A percentile compares a stretch with the other conserved stretches of the same genome.
Evolutionary conservation across 2,797 vertebrate genomes (phyloP).

Genomic region (Myioborus miniatus): DNA sequence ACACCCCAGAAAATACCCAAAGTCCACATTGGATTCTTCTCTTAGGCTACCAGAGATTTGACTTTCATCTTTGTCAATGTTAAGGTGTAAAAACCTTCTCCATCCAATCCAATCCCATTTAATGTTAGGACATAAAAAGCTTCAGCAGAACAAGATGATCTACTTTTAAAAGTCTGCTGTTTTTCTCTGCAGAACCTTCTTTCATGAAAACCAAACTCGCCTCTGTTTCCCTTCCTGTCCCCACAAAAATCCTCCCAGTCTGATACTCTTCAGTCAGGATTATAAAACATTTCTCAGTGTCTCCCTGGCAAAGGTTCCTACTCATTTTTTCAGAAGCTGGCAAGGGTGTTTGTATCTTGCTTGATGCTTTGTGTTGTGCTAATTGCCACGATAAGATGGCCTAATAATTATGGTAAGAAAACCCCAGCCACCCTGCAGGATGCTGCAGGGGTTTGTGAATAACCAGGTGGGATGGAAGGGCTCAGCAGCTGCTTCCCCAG

Average conservation of each 20-base stretch:
- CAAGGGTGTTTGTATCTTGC: neutral
- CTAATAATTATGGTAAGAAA: neutral
- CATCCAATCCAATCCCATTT: neutral
- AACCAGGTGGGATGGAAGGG: neutral
- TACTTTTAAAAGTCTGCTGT: neutral
- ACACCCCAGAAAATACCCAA: neutral
- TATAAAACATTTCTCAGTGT: neutral
- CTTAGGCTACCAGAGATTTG: neutral
- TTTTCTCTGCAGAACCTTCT: neutral
- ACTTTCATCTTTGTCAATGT: neutral
- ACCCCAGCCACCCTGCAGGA: neutral
- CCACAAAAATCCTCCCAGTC: neutral
- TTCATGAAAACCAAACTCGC: neutral
- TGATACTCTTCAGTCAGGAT: neutral
- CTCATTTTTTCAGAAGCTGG: neutral
- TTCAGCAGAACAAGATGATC: neutral
- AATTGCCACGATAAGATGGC: neutral
- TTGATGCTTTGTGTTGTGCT: neutral
- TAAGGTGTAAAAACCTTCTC: neutral
- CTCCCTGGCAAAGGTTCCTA: slow-evolving; percentile 6
- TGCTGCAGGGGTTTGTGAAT: neutral
- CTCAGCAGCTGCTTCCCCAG: neutral
- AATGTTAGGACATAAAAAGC: neutral
- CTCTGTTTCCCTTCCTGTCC: neutral
- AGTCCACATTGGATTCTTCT: neutral